Evolutionary conservation across 2,113 vertebrate genomes (phyloP), one percentile per base, ranked within the genome.

Genomic region (Catharus bicknelli): DNA sequence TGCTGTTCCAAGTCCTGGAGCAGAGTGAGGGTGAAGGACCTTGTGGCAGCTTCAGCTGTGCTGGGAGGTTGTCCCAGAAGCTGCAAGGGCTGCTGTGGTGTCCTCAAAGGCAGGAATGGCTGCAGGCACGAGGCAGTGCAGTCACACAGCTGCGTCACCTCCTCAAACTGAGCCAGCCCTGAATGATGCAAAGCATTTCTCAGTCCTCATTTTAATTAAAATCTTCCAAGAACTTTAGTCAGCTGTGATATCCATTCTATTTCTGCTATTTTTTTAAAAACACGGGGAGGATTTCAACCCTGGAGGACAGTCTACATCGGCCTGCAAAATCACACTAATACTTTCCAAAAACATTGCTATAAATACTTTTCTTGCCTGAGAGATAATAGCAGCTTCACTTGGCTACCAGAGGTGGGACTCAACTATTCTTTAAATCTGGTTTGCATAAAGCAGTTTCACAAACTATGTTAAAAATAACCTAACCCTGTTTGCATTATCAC

Each of bases 381-480:
- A 73, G 34, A 38, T 69, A 81, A 78, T 3, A 90, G 54, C 69
- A 86, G 63, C 76, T 89, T 92, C 5, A 0, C 25, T 42, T 62
- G 50, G 54, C 73, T 75, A n/a, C 34, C 43, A 50, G 32, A 82
- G 29, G 17, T 63, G 78, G n/a, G 7, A 69, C n/a, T 67, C 48
- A 67, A 40, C 30, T 68, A 11, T 64, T 86, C 50, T 75, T 92
- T 92, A 81, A 85, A 93, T 82, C 22, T 45, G 10, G 19, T 78
- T 93, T 90, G 57, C 75, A 32, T 45, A 54, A 36, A 64, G 45
- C 73, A 64, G 40, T 66, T 95, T 94, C 75, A 75, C 45, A 94
- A 91, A 88, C 18, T 54, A 2, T 25, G 8, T 61, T 43, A 57
- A 86, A 90, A 45, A 61, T 50, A 83, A 81, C n/a, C 32, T 61